These are phyloP conservation scores for Planiliza haematocheilus DNA, from an alignment of 2,113 vertebrate species.

Conservation along the genomic window DNA sequence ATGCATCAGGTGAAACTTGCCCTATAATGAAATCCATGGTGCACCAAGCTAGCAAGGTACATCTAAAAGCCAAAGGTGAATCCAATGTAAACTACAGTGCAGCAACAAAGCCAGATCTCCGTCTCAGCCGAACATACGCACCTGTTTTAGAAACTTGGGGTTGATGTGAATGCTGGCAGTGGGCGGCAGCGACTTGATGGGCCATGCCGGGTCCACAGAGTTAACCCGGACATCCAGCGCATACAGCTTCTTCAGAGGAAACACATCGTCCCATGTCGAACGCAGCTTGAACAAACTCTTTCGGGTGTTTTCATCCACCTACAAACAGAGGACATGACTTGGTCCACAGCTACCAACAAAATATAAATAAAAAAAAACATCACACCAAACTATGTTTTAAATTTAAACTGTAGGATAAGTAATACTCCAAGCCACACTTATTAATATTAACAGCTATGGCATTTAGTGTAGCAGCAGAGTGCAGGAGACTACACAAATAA, in stretches of 20 bases:
- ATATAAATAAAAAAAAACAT: not conserved
- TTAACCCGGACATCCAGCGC: slow-evolving; percentile 96
- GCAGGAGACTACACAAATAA: slow-evolving; percentile 41
- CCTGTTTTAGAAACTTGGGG: slow-evolving; percentile 98
- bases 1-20: no score
- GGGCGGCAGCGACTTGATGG: slow-evolving; percentile 95
- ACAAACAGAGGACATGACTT: slow-evolving; percentile 91
- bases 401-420: not conserved
- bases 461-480: slow-evolving; percentile 31
- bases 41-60: no score
- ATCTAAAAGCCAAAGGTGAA: no score
- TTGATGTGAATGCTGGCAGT: slow-evolving; percentile 99
- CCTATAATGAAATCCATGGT: no score
- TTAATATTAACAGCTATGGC: slow-evolving; percentile 12
- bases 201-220: slow-evolving; percentile 97
- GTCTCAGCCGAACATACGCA: no score
- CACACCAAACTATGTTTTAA: not conserved
- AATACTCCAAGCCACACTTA: slow-evolving; percentile 3
- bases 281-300: slow-evolving; percentile 99
- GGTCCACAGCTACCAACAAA: slow-evolving; percentile 59
- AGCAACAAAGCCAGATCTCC: no score
- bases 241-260: slow-evolving; percentile 96
- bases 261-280: slow-evolving; percentile 99
- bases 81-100: no score
- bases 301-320: slow-evolving; percentile 99